A percentile compares a stretch with the other conserved stretches of the same genome.
Evolutionary conservation across 2,888 invertebrate species (phyloP).

Genomic region (Drosophila mercatorum): DNA sequence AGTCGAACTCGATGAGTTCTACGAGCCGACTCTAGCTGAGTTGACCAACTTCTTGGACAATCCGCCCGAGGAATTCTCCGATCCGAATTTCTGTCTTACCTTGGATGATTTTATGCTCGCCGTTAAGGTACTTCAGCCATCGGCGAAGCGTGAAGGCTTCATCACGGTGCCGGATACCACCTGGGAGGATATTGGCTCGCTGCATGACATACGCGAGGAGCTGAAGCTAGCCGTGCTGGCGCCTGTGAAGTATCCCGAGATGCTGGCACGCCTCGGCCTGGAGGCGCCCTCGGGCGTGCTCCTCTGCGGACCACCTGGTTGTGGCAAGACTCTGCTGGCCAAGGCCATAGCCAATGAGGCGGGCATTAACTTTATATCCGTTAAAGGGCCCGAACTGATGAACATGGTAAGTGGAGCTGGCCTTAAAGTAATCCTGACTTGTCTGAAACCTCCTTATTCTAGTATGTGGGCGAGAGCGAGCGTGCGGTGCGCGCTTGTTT

Average conservation of each 20-base stretch:
- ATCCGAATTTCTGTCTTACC: slow-evolving; percentile 88
- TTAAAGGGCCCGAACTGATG: slow-evolving; percentile 98
- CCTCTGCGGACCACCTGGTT: slow-evolving; percentile 98
- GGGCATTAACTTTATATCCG: slow-evolving; percentile 99
- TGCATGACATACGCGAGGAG: slow-evolving; percentile 94
- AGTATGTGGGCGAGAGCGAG: slow-evolving; percentile 99
- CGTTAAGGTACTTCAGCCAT: slow-evolving; percentile 93
- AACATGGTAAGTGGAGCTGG: slow-evolving; percentile 91
- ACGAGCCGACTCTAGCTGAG: slow-evolving; percentile 85
- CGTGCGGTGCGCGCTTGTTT: slow-evolving; percentile 98
- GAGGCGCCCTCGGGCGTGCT: slow-evolving; percentile 94
- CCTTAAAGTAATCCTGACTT: neutral
- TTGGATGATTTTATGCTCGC: slow-evolving; percentile 92
- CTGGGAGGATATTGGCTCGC: slow-evolving; percentile 98
- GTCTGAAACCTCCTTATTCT: slow-evolving; percentile 46
- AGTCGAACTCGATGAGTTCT: slow-evolving; percentile 43
- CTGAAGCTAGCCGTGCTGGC: slow-evolving; percentile 96
- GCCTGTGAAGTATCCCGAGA: slow-evolving; percentile 94
- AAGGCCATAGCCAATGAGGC: slow-evolving; percentile 99
- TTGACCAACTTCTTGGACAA: slow-evolving; percentile 89
- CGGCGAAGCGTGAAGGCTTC: slow-evolving; percentile 98
- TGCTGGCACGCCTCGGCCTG: slow-evolving; percentile 91
- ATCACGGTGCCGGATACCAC: slow-evolving; percentile 98
- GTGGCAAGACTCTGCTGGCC: slow-evolving; percentile 97
- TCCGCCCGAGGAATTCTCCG: slow-evolving; percentile 88